Evolutionary conservation across 2,113 vertebrate species (phyloP).

Genomic region (Motacilla tschutschensis): DNA sequence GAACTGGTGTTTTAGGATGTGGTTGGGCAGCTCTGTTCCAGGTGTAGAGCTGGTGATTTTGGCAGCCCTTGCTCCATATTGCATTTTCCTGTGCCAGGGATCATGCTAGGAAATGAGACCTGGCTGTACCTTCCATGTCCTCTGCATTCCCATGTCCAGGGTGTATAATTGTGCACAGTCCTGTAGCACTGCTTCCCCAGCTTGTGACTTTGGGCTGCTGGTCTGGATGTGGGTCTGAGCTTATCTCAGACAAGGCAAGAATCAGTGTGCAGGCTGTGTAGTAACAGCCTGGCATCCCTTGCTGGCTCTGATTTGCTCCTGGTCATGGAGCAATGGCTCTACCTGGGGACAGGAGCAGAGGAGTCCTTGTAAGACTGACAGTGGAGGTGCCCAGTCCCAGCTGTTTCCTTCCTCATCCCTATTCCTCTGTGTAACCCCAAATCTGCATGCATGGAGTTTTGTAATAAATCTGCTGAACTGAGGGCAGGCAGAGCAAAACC

Average conservation of each 20-base stretch:
- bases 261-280: fast-evolving
- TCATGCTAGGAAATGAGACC: neutral
- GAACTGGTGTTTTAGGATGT: neutral
- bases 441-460: neutral
- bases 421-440: neutral
- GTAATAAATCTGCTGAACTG: neutral
- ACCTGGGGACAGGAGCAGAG: neutral
- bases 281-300: neutral
- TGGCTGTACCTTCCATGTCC: neutral
- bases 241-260: neutral
- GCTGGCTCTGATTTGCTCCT: neutral
- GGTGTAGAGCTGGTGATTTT: neutral
- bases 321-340: neutral
- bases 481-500: neutral
- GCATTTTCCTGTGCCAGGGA: neutral
- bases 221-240: neutral
- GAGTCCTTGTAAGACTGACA: neutral
- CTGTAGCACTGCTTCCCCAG: neutral
- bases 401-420: neutral
- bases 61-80: neutral
- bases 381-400: fast-evolving
- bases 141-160: neutral
- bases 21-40: neutral
- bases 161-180: neutral
- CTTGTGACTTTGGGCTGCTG: neutral